A percentile compares a stretch with the other conserved stretches of the same genome.
phyloP scores from a whole-genome alignment of 2,888 invertebrate species.

The Leptogaster cylindrica region DNA sequence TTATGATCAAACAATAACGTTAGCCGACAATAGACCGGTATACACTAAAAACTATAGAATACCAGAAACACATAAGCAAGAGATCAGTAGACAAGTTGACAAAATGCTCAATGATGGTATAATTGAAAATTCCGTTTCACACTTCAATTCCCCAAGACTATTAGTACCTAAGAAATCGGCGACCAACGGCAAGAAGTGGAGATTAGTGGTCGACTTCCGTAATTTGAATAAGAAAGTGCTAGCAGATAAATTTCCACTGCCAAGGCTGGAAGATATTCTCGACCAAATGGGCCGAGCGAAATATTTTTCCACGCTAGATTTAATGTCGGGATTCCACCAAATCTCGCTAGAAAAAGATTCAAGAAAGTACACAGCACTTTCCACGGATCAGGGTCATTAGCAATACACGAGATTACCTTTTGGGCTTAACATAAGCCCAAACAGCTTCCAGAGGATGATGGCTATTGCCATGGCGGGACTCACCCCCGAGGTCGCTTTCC shows the following conservation, averaged over 20 bases:
- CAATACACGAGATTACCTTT: conserved; percentile 40
- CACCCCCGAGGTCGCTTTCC: background rate
- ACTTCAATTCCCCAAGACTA: background rate
- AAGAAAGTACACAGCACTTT: conserved; percentile 35
- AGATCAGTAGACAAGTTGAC: background rate
- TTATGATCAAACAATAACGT: background rate
- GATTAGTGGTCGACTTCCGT: background rate
- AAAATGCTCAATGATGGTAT: background rate
- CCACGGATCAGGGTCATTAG: too few relatives aligned
- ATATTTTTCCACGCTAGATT: too few relatives aligned
- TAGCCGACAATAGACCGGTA: background rate
- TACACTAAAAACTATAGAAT: background rate
- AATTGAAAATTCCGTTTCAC: background rate
- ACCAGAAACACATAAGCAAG: background rate
- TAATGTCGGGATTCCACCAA: background rate
- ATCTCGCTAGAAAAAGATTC: background rate
- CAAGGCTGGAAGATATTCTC: background rate
- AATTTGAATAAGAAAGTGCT: background rate
- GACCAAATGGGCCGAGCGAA: too few relatives aligned
- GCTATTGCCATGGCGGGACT: background rate
- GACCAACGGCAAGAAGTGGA: background rate
- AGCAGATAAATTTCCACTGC: conserved; percentile 23
- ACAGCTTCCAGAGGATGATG: conserved; percentile 39
- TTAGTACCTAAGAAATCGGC: background rate
- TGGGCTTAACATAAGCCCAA: conserved; percentile 31